A percentile compares a stretch with the other conserved stretches of the same genome.
Evolutionary conservation across 2,797 vertebrate genomes (phyloP).

Genomic region (Hyperoplus lanceolatus): DNA sequence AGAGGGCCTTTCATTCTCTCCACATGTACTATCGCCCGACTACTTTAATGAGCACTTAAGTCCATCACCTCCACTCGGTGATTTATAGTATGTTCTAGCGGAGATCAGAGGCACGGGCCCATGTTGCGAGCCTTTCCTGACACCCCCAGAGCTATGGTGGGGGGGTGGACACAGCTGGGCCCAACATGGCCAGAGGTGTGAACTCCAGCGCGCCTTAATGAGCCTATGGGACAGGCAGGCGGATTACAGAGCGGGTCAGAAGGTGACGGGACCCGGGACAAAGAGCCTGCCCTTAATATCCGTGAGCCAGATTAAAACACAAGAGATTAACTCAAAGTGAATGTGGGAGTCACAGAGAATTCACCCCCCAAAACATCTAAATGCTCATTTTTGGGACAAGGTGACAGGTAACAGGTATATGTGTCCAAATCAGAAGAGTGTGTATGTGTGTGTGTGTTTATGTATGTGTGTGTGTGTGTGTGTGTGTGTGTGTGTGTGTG

Average conservation of each 20-base stretch:
- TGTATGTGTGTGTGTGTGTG: not conserved
- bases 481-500: not conserved
- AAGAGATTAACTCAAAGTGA: conserved; percentile 69
- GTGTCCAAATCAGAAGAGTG: too few relatives aligned
- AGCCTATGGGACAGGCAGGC: conserved; percentile 80
- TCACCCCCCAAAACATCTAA: conserved; percentile 36
- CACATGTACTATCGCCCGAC: conserved; percentile 77
- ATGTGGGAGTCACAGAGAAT: conserved; percentile 51
- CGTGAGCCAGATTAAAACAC: conserved; percentile 76
- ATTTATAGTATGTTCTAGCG: conserved; percentile 77
- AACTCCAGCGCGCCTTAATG: conserved; percentile 78
- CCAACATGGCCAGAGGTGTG: conserved; percentile 85
- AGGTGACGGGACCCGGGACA: conserved; percentile 73
- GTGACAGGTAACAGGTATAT: conserved; percentile 2
- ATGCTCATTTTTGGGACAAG: conserved; percentile 13
- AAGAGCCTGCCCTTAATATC: conserved; percentile 76
- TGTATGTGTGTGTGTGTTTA: not conserved
- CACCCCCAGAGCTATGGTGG: conserved; percentile 44
- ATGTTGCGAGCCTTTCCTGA: conserved; percentile 72
- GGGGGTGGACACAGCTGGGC: conserved; percentile 79
- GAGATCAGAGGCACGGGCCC: conserved; percentile 79
- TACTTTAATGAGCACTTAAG: conserved; percentile 82
- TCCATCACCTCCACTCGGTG: conserved; percentile 77
- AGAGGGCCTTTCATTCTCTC: conserved; percentile 73
- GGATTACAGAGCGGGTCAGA: conserved; percentile 78